Base-by-base conservation (phyloP, 2,888 invertebrate species). In the Loripinus fragilis region DNA sequence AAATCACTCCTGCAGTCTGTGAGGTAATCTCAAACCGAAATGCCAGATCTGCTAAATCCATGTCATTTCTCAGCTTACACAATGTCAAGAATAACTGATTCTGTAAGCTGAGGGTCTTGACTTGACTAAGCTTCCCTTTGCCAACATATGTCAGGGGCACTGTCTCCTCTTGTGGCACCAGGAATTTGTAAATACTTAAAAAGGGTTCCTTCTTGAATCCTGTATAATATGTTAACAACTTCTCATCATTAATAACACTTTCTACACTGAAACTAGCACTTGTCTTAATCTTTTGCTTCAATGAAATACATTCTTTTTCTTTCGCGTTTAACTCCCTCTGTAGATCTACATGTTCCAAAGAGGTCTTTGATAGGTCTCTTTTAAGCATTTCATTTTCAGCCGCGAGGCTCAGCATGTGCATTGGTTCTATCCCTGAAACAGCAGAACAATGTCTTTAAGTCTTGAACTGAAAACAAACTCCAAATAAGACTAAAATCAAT, bases 221-320 rank as follows among this genome's bases (percentile, higher is more conserved):
- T 35, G 76, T 76, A 35, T 76, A 65, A 25, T 76, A 76, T 33
- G 64, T 20, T n/a, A 35, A 55, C 3, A 30, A 10, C 23, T 71
- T 60, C 28, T 68, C 25, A 12, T 28, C 28, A 55, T 28, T 28
- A 10, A 8, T 7, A 8, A 55, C 20, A 17, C 8, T 8, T 28
- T 55, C 28, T 55, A 55, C 20, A 25, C 10, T n/a, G 10, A 28
- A 55, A 55, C 55, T 8, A 25, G 8, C 7, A 12, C 10, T 55
- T 55, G 28, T 8, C 55, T 12, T 7, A 55, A 10, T 8, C 23
- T 55, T 23, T 7, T 55, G 7, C 20, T n/a, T 55, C 55, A 55
- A 17, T 55, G 35, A 12, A 23, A 28, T 30, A 25, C 71, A 23
- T 25, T 30, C n/a, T 48, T 25, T 48, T 71, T 55, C 25, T 25